These are phyloP conservation scores for Agrotis ipsilon DNA, from an alignment of 2,888 invertebrate genomes.

Conservation along the genomic window DNA sequence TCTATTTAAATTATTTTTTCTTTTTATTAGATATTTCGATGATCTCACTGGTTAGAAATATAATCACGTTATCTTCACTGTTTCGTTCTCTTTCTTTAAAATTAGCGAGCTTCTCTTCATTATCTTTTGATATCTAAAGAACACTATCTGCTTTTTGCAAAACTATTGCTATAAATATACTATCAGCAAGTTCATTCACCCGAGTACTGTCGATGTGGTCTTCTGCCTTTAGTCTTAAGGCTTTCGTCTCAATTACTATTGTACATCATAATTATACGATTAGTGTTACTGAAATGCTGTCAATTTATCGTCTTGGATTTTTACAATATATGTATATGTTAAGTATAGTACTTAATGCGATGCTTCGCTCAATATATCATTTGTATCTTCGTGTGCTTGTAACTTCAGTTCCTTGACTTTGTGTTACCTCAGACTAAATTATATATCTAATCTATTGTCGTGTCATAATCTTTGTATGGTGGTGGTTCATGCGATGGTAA, in stretches of 20 bases:
- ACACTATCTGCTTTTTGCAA: slow-evolving; percentile 1
- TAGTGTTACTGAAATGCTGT: slow-evolving; percentile 87
- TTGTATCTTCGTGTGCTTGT: slow-evolving; percentile 67
- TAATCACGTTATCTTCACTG: not conserved
- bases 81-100: not conserved
- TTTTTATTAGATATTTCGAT: not conserved
- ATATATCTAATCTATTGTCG: slow-evolving; percentile 28
- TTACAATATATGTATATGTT: slow-evolving; percentile 76
- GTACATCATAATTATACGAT: slow-evolving; percentile 80
- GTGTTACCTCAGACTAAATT: slow-evolving; percentile 56
- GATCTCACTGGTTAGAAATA: slow-evolving; percentile 7
- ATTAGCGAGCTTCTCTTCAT: not conserved
- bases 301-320: slow-evolving; percentile 88
- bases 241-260: slow-evolving; percentile 86
- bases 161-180: slow-evolving; percentile 12
- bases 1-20: not conserved
- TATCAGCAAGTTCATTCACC: slow-evolving; percentile 63
- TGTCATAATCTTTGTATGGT: slow-evolving; percentile 27
- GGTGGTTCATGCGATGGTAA: slow-evolving; percentile 27
- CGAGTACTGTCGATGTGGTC: slow-evolving; percentile 69
- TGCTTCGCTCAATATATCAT: slow-evolving; percentile 79
- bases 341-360: slow-evolving; percentile 77
- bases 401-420: slow-evolving; percentile 66
- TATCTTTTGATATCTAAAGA: not conserved
- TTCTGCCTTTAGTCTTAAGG: slow-evolving; percentile 81